Base-by-base conservation (phyloP, 2,113 vertebrate species). In the Periophthalmodon schlosseri region DNA sequence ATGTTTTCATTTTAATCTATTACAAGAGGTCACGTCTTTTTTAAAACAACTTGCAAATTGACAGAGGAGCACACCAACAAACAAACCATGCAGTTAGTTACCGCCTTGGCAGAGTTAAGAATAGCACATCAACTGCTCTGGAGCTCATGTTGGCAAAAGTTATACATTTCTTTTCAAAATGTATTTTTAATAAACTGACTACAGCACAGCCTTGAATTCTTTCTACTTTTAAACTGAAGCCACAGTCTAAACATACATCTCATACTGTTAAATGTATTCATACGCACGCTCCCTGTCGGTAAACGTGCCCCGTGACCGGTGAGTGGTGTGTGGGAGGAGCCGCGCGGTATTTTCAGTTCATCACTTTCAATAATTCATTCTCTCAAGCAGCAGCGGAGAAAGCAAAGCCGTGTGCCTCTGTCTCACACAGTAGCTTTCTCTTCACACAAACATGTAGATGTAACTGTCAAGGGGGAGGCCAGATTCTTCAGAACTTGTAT, bases 311-410 rank as follows among this genome's bases (percentile, higher is more conserved):
- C 76, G 74, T 84, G 86, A 86, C 76, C 71, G 47, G 67, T 69
- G 76, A 76, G 77, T 80, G 63, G 72, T 73, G 79, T 82, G 78
- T 75, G 74, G 78, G 74, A 76, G 73, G 70, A 85, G 74, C 69
- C 5, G 63, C 50, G 71, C 23, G 89, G 88, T 92, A 91, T 91
- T 92, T 92, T 92, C 90, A 90, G 90, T 91, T 91, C 90, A 87
- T 87, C 86, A 84, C 84, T 87, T 83, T 92, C 87, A 91, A 92
- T 91, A 88, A 92, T 92, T 92, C 87, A 91, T 91, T 61, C 71
- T 88, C 84, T 77, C 63, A 78, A 81, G 88, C 83, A 44, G 71
- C 72, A 78, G 68, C 69, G 73, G 83, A 80, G 76, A 68, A 65
- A 78, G 69, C 70, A 83, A 76, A 81, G 82, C 73, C 76, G 76